Conservation (phyloP, 2,888 invertebrate species). For the Cheilosia soror region DNA sequence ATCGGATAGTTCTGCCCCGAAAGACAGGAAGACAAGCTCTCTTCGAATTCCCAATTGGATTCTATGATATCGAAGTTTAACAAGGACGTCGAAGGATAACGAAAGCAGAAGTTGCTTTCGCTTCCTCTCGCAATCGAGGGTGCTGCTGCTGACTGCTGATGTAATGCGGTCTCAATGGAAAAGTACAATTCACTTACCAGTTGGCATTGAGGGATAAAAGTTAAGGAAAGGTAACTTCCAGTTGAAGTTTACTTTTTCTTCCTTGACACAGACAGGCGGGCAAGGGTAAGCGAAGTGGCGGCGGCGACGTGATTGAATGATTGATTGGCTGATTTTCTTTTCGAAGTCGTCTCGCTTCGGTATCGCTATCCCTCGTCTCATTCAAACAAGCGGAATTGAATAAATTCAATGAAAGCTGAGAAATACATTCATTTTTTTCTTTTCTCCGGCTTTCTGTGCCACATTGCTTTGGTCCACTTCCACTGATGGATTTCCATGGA, state of each 20-base stretch:
- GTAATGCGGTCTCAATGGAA: slow-evolving; percentile 25
- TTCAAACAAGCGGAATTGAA: slow-evolving; percentile 68
- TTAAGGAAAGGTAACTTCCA: slow-evolving; percentile 32
- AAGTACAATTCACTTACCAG: slow-evolving; percentile 60
- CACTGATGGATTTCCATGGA: slow-evolving; percentile 54
- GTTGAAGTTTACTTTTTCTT: slow-evolving; percentile 31
- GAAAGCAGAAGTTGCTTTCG: not conserved
- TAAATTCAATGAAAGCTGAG: slow-evolving; percentile 66
- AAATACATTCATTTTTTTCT: not conserved
- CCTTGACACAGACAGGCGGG: slow-evolving; percentile 1
- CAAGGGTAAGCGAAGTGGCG: not conserved
- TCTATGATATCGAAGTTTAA: slow-evolving; percentile 62
- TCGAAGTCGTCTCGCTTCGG: slow-evolving; percentile 37
- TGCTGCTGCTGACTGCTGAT: slow-evolving; percentile 4
- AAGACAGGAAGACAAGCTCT: slow-evolving; percentile 43
- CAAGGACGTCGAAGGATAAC: slow-evolving; percentile 42
- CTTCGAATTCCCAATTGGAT: slow-evolving; percentile 58
- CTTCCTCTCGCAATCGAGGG: not conserved
- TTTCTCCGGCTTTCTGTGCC: not conserved
- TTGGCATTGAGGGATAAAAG: not conserved
- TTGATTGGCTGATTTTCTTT: slow-evolving; percentile 73
- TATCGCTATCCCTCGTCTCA: slow-evolving; percentile 30
- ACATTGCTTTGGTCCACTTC: not conserved
- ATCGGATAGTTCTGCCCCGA: slow-evolving; percentile 16
- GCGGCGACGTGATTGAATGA: slow-evolving; percentile 68